Evolutionary conservation across 2,888 invertebrate species (phyloP), one percentile per base, ranked within the genome.

Genomic region (Metallyticus violacea): DNA sequence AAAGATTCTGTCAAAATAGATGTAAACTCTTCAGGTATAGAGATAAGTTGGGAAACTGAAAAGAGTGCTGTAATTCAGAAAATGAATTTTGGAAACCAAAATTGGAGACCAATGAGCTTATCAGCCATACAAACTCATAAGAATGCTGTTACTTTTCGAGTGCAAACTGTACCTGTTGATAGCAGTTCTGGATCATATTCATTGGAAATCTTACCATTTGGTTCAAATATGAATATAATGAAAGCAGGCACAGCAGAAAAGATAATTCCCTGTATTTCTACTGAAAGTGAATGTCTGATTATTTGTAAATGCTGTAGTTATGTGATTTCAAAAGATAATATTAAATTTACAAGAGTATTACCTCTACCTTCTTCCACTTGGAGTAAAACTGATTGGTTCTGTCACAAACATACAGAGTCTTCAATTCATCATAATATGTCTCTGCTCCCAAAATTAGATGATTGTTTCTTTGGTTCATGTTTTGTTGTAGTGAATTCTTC

Each of bases 311-410:
- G 93, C 88, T 91, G 90, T 88, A 92, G 93, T 87, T 87, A 87
- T 40, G 89, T 90, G 86, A 86, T 90, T 83, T 90, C 91, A 77
- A 89, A 89, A 83, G 87, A 89, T n/a, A 85, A 88, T n/a, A 78
- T 92, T 0, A 92, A 91, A 81, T 95, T 95, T 91, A 91, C 93
- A 81, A 92, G 95, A 88, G 92, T 95, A 89, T 91, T 95, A 87
- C 95, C 95, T 86, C 90, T 95, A 85, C 95, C 95, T 0, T 93
- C 95, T 0, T 93, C 94, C 0, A 93, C 93, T 91, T 91, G 93
- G 86, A 94, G 95, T 89, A 93, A 93, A 90, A 93, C 93, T 0
- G 95, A 95, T 88, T 95, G 95, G 94, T 95, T 95, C 90, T 95
- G 95, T 89, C 95, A 95, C 88, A 92, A 92, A 0, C 90, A 90